Base-by-base conservation (phyloP, 1,140 invertebrate genomes). In the Parapsyche elsis region DNA sequence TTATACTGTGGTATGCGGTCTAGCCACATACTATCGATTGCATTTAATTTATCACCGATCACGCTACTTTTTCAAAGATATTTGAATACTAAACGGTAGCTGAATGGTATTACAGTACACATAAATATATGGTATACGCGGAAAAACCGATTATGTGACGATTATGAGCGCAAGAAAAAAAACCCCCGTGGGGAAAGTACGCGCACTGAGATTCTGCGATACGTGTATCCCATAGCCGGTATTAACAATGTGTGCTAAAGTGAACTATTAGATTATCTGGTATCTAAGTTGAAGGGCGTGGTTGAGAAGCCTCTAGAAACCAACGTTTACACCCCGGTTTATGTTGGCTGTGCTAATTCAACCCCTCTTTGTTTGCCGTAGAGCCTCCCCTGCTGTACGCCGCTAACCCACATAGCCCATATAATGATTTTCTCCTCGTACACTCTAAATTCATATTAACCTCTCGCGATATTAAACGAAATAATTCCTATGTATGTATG, bases 301-400 rank as follows among this genome's bases (percentile, higher is more conserved):
- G 73, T 75, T 75, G 73, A 46, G 73, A 75, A 75, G 44, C 73
- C 73, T 75, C 73, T 75, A 75, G 73, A 75, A 75, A 75, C 73
- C 73, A 75, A 75, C 73, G 73, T 75, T 75, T 75, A 75, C 73
- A 75, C 73, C 46, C 73, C 73, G 73, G 73, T 75, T 75, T 75
- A 75, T 75, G 73, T 75, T 75, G 73, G 26, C 73, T 75, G 53
- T 45, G 73, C 73, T 75, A 75, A 75, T 75, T 75, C 73, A 75
- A 75, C 73, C 73, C 73, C 73, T 57, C 73, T 75, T 75, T 75
- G 73, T 75, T 75, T 75, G 44, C 46, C 49, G 19, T 59, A 9
- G 49, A 75, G 53, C 73, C 45, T 57, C 73, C 73, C 46, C 70
- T 23, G 5, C 70, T 23, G 67, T 71, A 71, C 30, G 67, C 67